Base-by-base conservation (phyloP, 2,113 vertebrate genomes). In the Mormyrus iriodes region DNA sequence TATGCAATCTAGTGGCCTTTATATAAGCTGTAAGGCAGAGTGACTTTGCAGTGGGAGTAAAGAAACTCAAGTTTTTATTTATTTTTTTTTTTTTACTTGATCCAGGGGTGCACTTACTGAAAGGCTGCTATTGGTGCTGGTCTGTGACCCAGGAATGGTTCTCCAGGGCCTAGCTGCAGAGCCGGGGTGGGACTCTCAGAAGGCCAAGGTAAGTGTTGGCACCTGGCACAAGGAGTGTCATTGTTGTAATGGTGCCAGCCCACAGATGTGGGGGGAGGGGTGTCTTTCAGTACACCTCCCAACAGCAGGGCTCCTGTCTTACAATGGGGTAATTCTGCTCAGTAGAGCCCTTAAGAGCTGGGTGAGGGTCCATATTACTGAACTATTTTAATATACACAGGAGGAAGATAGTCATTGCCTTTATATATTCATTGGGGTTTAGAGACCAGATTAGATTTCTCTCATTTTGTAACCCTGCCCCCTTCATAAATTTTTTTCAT, bases 111-210 rank as follows among this genome's bases (percentile, higher is more conserved):
- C 92, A 4, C 89, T 95, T 76, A 92, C 92, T 53, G 94, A 93
- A 82, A 92, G 90, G 27, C 91, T 96, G 92, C 93, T 96, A 85
- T 90, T 93, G 0, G 93, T 92, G 5, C 85, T 95, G 90, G 91
- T 95, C 0, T 93, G 93, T 92, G 93, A 95, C 39, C 94, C 95
- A 2, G 91, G 91, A n/a, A 87, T 89, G 6, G 89, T 89, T 48
- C 87, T 89, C 1, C 88, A 79, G 1, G 89, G 39, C 12, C 39
- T 87, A 9, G 9, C 19, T 10, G 27, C 61, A 27, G 51, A n/a
- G 6, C 88, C n/a, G 24, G 48, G 79, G 35, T 86, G 88, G 31
- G 35, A 58, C 21, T 42, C 84, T 51, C 44, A 86, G 52, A 83
- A 85, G 52, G 82, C 90, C n/a, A 90, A 94, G 93, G 95, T 95